Evolutionary conservation across 2,888 invertebrate species (phyloP), one percentile per base, ranked within the genome.

Genomic region (Callosobruchus maculatus): DNA sequence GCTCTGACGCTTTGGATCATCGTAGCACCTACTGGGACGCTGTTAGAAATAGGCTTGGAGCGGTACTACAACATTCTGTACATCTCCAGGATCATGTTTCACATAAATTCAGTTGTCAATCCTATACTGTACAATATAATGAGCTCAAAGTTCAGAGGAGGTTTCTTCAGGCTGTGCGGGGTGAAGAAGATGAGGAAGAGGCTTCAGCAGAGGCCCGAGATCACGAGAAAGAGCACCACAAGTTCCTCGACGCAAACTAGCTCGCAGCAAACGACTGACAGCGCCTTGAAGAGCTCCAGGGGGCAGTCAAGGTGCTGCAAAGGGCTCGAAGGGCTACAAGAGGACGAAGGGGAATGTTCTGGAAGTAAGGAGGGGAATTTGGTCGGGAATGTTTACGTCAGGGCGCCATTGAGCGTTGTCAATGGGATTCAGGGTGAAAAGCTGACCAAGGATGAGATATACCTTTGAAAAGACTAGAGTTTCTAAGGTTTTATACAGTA

Each of bases 111-210:
- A 71, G 96, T 96, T 18, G 92, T 96, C 73, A 97, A 97, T 89
- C 97, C 97, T 18, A 94, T 97, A 82, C 88, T 97, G 72, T 97
- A 97, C 87, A 97, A 96, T 86, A 90, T 97, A 73, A 95, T 97
- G 93, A 96, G 96, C 75, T 94, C 96, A 0, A 97, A 96, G 85
- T 97, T 97, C 88, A 91, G 97, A 9, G 92, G 93, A 72, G 95
- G 95, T 3, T 95, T 95, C 81, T 89, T 93, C 73, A 91, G 91
- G 81, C 86, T 94, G 71, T 90, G 93, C 77, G 89, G 90, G 20
- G 78, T 84, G n/a, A 83, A 77, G 80, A 72, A 76, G 79, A 67
- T 80, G 69, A 74, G 82, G 77, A 84, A 87, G 85, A 82, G 86
- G 73, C 89, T 89, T 75, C 81, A 80, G 74, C 80, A 79, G 72